Evolutionary conservation across 2,797 vertebrate species (phyloP).

Genomic region (Hypotaenidia philippensis): DNA sequence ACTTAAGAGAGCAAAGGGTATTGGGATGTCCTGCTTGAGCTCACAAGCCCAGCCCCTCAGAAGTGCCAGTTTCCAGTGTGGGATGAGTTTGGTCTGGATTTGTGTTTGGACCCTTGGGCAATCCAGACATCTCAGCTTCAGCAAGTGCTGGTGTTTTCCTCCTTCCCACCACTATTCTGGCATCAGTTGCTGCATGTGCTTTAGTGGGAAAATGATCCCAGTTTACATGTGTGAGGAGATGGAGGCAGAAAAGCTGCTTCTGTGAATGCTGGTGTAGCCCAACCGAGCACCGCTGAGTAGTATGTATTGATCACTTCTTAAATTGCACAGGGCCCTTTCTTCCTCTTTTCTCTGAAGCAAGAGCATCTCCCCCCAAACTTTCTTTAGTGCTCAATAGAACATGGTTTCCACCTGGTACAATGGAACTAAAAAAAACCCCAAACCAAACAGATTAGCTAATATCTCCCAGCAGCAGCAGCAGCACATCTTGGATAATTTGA

Average conservation of each 20-base stretch:
- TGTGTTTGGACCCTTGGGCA: not conserved
- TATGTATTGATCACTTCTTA: not conserved
- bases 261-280: not conserved
- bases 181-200: not conserved
- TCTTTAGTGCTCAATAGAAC: not conserved
- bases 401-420: not conserved
- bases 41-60: not conserved
- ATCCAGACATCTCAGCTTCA: not conserved
- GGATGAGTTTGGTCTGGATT: not conserved
- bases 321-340: not conserved
- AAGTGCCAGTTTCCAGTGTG: not conserved
- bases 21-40: not conserved
- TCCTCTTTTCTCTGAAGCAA: not conserved
- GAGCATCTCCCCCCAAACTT: not conserved
- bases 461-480: not conserved
- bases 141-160: not conserved
- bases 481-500: not conserved
- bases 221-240: not conserved
- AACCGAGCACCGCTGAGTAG: not conserved
- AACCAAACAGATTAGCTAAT: not conserved
- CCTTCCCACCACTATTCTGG: not conserved
- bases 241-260: not conserved
- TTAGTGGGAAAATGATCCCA: not conserved
- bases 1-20: not conserved
- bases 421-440: not conserved